Evolutionary conservation across 2,888 invertebrate species (phyloP), one percentile per base, ranked within the genome.

Genomic region (Macropis europaea): DNA sequence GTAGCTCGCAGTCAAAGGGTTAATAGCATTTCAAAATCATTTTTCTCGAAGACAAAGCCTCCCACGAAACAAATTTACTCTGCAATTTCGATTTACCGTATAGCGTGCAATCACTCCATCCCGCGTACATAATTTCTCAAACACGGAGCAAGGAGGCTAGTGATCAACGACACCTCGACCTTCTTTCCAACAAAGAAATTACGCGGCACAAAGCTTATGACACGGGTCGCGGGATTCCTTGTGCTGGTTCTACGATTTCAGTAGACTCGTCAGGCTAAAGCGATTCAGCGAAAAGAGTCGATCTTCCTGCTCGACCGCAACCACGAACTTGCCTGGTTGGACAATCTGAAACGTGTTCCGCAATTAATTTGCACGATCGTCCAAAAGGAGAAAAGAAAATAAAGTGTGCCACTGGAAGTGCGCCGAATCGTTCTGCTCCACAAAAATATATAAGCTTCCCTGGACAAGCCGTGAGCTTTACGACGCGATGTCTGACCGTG

Each of bases 321-420:
- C 38, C 54, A 40, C 43, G 48, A n/a, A n/a, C n/a, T n/a, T n/a
- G n/a, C 36, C 4, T 3, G 24, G 22, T 3, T 7, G 28, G 15
- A 13, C 9, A 52, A 15, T 26, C 2, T n/a, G n/a, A n/a, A n/a
- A 7, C 28, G 40, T 36, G 34, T 43, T 50, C 48, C 57, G 56
- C 67, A 66, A 79, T 76, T 79, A 73, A 67, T 70, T 50, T 45
- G 54, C 56, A 59, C 30, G 43, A 45, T 61, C 47, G 69, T 64
- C 74, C 81, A 79, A 62, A 64, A 67, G 79, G 81, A n/a, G n/a
- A n/a, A n/a, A n/a, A n/a, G n/a, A n/a, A 42, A 62, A 62, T 68
- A 56, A 63, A 63, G 24, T 50, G 52, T 32, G 26, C 4, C 9
- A 19, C 30, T 32, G 4, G 22, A 11, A 30, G 40, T 38, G 45